These are phyloP conservation scores for Caenorhabditis sp. DNA, from an alignment of 2,888 invertebrate species.

Conservation along the genomic window DNA sequence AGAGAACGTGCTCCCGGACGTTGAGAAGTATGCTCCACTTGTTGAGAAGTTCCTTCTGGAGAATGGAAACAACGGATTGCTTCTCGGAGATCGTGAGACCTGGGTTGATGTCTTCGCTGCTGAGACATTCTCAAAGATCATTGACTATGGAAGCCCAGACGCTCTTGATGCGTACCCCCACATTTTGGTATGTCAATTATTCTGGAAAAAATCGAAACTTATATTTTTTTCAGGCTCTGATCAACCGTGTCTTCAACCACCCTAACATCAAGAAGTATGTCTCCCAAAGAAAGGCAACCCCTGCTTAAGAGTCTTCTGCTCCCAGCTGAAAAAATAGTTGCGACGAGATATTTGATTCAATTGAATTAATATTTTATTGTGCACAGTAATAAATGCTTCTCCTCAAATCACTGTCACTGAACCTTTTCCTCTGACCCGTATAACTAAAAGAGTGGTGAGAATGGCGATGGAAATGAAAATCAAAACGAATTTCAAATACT, in stretches of 20 bases:
- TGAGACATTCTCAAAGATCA: constrained; percentile 75
- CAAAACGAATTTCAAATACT: constrained; percentile 45
- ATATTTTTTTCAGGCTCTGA: constrained; percentile 63
- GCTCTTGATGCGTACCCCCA: constrained; percentile 79
- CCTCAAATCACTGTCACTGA: constrained; percentile 37
- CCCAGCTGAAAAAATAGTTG: background rate
- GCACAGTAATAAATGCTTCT: constrained; percentile 28
- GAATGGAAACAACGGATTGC: constrained; percentile 75
- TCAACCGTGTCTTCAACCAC: constrained; percentile 77
- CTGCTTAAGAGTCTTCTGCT: constrained; percentile 30
- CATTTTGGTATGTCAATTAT: constrained; percentile 64
- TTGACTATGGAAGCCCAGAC: constrained; percentile 77
- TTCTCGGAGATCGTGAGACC: constrained; percentile 78
- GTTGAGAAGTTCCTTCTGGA: constrained; percentile 79
- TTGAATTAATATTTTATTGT: background rate
- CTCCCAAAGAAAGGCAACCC: constrained; percentile 65
- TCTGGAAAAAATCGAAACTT: background rate
- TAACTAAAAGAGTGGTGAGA: constrained; percentile 24
- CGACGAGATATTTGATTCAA: background rate
- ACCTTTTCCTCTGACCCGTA: constrained; percentile 56
- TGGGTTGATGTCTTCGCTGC: constrained; percentile 81
- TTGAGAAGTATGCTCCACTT: constrained; percentile 77
- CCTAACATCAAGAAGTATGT: constrained; percentile 77
- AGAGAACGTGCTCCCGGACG: constrained; percentile 74
- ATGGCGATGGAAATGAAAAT: constrained; percentile 42